A percentile compares a stretch with the other conserved stretches of the same genome.
These are phyloP conservation scores for Tupaia tana DNA, from an alignment of 2,113 vertebrate genomes.

Conservation along the genomic window DNA sequence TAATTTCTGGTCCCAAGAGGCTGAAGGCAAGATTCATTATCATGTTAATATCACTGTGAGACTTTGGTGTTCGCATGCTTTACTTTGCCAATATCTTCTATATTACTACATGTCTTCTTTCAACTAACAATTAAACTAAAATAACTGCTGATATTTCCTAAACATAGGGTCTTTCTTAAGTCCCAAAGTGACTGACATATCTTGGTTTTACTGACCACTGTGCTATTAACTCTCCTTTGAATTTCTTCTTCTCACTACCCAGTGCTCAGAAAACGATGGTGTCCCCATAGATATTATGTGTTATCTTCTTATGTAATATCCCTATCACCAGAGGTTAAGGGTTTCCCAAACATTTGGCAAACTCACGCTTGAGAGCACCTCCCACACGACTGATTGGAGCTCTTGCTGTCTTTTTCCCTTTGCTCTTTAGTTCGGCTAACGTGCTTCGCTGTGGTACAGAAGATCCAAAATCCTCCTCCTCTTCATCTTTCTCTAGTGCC, in stretches of 20 bases:
- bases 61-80: background rate
- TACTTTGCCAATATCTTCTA: background rate
- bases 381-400: constrained; percentile 91
- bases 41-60: constrained; percentile 7
- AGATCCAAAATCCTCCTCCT: constrained; percentile 62
- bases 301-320: constrained; percentile 52
- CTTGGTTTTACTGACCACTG: constrained; percentile 2
- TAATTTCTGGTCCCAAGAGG: constrained; percentile 40
- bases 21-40: constrained; percentile 15
- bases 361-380: constrained; percentile 89
- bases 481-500: constrained; percentile 86
- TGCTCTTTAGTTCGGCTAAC: constrained; percentile 92
- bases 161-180: constrained; percentile 15
- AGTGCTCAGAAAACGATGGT: constrained; percentile 57
- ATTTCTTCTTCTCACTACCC: constrained; percentile 27
- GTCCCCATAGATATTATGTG: constrained; percentile 5
- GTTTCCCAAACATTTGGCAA: constrained; percentile 17
- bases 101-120: constrained; percentile 16
- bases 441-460: constrained; percentile 89
- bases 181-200: background rate
- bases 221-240: constrained; percentile 46
- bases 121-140: constrained; percentile 21
- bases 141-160: constrained; percentile 30
- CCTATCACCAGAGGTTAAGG: constrained; percentile 16
- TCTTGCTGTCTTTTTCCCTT: constrained; percentile 92